Base-by-base conservation (phyloP, 2,888 invertebrate genomes). In the Cheilosia soror region DNA sequence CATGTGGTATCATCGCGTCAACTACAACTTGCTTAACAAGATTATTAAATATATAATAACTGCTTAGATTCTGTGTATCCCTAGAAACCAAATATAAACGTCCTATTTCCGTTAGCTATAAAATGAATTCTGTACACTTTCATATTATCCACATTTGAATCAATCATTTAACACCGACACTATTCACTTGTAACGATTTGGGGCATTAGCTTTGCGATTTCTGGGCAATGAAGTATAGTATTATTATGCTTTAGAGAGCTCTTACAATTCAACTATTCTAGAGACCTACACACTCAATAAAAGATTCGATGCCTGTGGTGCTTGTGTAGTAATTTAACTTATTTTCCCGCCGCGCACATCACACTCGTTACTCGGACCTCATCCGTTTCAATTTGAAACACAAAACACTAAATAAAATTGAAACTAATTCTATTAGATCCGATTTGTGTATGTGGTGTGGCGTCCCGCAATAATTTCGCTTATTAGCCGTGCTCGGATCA, bases 381-480 rank as follows among this genome's bases (percentile, higher is more conserved):
- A 71, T 81, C 69, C 69, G 76, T 76, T 65, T 66, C 37, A 7
- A 9, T 63, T 69, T 57, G 77, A 77, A 71, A 71, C 65, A 77
- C 65, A 77, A 77, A 77, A 66, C 77, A 77, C 71, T 82, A 65
- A 71, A 77, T 62, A 69, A 60, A 84, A 80, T 79, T 75, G 25
- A 84, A 79, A 75, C 51, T 79, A 79, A 84, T 79, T 84, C 69
- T 84, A 75, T 84, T 84, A 84, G 75, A 79, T 69, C 73, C 83
- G 79, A 83, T 83, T 78, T 51, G 51, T 55, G 33, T 62, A 66
- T 49, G 63, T 40, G 51, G 29, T 47, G 57, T 79, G 83, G 63
- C 65, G 76, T 51, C 47, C 75, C 72, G 57, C 77, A 78, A 83
- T 68, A 49, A 62, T 62, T 51, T 9, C 37, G 42, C 44, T 65